phyloP scores from a whole-genome alignment of 2,888 invertebrate genomes.

The Dusona sp. region DNA sequence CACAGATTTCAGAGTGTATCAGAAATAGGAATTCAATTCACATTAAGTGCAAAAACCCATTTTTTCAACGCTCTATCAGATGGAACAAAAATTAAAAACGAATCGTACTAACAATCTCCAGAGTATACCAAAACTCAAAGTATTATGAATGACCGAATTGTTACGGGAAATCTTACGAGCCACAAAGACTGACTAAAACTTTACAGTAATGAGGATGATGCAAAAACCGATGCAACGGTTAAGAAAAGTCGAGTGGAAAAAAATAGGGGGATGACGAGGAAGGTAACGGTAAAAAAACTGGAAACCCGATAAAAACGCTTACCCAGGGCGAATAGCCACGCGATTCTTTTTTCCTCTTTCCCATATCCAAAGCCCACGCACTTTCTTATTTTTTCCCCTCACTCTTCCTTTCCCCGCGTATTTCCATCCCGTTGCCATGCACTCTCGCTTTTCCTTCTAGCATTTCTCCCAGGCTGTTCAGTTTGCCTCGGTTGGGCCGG shows the following conservation, averaged over 20 bases:
- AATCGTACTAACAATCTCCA: not conserved
- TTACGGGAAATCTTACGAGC: not conserved
- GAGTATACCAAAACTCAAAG: not conserved
- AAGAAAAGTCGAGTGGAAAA: not conserved
- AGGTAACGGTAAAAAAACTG: conserved; percentile 31
- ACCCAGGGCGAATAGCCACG: conserved; percentile 41
- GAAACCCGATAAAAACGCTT: conserved; percentile 61
- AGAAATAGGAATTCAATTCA: not conserved
- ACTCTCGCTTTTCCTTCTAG: conserved; percentile 37
- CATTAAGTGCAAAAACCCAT: not conserved
- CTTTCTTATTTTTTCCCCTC: conserved; percentile 36
- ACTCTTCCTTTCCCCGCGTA: conserved; percentile 61
- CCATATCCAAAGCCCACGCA: conserved; percentile 48
- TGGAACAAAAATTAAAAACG: not conserved
- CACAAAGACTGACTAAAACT: not conserved
- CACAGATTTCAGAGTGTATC: not conserved
- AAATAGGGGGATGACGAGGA: conserved; percentile 10
- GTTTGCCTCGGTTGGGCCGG: conserved; percentile 54
- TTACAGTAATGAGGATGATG: not conserved
- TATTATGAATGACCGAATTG: not conserved
- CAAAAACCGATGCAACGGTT: not conserved
- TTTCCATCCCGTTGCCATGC: conserved; percentile 47
- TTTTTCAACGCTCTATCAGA: not conserved
- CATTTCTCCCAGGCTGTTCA: conserved; percentile 58
- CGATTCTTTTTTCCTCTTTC: not conserved